These are phyloP conservation scores for Drosophila pruinosa DNA, from an alignment of 1,140 invertebrate species.

Conservation along the genomic window DNA sequence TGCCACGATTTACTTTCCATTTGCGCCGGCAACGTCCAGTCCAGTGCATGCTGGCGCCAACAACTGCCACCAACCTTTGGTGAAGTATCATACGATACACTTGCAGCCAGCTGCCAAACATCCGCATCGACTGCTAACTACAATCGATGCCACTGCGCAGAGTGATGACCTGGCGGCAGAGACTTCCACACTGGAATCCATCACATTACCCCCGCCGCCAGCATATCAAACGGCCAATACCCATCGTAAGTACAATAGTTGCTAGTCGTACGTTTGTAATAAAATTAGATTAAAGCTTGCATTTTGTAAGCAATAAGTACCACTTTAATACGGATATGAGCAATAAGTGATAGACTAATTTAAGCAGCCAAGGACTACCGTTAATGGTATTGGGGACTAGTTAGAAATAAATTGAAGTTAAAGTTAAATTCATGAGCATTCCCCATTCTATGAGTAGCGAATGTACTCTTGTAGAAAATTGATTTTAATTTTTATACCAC, in stretches of 20 bases:
- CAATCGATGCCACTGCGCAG: slow-evolving; percentile 11
- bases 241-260: slow-evolving; percentile 62
- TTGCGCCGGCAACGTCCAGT: slow-evolving; percentile 56
- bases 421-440: too few relatives aligned
- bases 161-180: slow-evolving; percentile 34
- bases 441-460: too few relatives aligned
- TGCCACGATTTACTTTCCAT: slow-evolving; percentile 80
- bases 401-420: too few relatives aligned
- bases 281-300: neutral
- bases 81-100: slow-evolving; percentile 82
- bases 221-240: slow-evolving; percentile 80
- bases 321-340: too few relatives aligned
- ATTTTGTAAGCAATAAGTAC: neutral
- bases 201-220: slow-evolving; percentile 73
- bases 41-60: slow-evolving; percentile 18
- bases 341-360: too few relatives aligned
- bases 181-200: slow-evolving; percentile 56
- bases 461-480: neutral
- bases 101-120: slow-evolving; percentile 70
- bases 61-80: slow-evolving; percentile 60
- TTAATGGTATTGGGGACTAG: too few relatives aligned
- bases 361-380: too few relatives aligned
- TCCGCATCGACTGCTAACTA: slow-evolving; percentile 49
- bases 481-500: neutral
- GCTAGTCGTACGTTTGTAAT: neutral